A percentile compares a stretch with the other conserved stretches of the same genome.
Conservation (phyloP, 2,113 vertebrate species). For the Actinemys pallida region DNA sequence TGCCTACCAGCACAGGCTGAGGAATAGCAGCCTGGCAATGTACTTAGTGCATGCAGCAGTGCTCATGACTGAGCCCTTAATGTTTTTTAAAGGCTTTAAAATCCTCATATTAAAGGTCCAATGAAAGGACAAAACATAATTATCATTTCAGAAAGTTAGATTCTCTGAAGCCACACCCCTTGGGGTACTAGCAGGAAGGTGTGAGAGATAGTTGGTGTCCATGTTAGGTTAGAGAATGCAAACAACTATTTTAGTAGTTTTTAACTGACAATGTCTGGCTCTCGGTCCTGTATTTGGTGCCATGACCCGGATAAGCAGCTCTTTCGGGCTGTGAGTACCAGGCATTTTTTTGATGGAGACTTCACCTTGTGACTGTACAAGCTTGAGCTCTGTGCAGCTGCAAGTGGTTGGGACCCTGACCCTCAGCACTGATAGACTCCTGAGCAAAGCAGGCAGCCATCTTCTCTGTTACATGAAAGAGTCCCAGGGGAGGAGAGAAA, state of each 20-base stretch:
- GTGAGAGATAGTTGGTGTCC: background rate
- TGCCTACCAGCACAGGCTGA: background rate
- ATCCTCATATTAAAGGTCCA: background rate
- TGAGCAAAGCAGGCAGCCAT: too few species aligned
- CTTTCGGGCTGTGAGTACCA: background rate
- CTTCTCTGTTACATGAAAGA: background rate
- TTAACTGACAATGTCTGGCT: background rate
- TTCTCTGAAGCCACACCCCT: background rate
- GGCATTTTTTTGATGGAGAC: background rate
- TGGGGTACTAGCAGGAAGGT: background rate
- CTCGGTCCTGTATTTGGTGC: background rate
- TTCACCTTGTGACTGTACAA: conserved; percentile 11
- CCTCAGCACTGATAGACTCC: background rate
- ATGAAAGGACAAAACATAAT: background rate
- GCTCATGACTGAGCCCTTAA: background rate
- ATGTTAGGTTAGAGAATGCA: background rate
- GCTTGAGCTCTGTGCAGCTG: background rate
- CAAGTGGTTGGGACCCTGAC: background rate
- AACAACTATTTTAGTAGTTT: background rate
- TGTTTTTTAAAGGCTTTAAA: background rate
- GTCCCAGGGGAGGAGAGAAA: conserved; percentile 23
- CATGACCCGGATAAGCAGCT: background rate
- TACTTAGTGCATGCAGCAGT: background rate
- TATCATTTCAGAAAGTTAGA: background rate
- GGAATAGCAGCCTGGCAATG: background rate